These are phyloP conservation scores for Cetoscarus ocellatus DNA, from an alignment of 2,797 vertebrate genomes.

Conservation along the genomic window DNA sequence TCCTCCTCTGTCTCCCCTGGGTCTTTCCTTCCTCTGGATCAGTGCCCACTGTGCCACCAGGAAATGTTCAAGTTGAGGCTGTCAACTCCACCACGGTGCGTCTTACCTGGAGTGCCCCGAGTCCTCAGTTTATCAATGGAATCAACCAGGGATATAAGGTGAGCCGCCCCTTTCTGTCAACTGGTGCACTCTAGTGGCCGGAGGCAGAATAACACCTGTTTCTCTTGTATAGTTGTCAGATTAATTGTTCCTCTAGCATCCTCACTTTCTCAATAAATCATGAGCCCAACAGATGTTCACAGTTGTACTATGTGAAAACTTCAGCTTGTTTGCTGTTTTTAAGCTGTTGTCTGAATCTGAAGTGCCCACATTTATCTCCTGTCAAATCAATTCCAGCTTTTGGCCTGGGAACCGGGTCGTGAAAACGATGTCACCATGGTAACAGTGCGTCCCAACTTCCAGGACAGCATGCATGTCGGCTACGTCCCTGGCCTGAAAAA, in stretches of 20 bases:
- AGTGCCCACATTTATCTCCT: not conserved
- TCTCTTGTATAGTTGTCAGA: not conserved
- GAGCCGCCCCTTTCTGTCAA: slow-evolving; percentile 61
- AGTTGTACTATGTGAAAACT: not conserved
- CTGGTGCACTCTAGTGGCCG: slow-evolving; percentile 78
- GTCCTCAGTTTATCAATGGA: slow-evolving; percentile 98
- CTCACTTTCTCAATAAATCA: not conserved
- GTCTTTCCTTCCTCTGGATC: slow-evolving; percentile 57
- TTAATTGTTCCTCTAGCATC: not conserved
- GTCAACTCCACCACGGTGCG: slow-evolving; percentile 97
- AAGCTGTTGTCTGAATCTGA: not conserved
- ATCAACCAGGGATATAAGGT: slow-evolving; percentile 99
- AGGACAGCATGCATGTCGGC: slow-evolving; percentile 94
- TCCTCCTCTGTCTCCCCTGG: slow-evolving; percentile 4
- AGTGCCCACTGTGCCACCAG: slow-evolving; percentile 97
- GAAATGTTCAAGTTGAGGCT: slow-evolving; percentile 92
- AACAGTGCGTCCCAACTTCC: slow-evolving; percentile 95
- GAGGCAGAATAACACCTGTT: slow-evolving; percentile 40
- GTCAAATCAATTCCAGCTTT: slow-evolving; percentile 82
- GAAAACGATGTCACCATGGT: slow-evolving; percentile 90
- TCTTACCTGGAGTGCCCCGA: slow-evolving; percentile 98
- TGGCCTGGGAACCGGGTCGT: slow-evolving; percentile 92
- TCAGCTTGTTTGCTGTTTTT: not conserved
- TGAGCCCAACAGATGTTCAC: not conserved
- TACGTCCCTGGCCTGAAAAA: slow-evolving; percentile 91